Base-by-base conservation (phyloP, 2,113 vertebrate genomes). In the Peromyscus californicus region DNA sequence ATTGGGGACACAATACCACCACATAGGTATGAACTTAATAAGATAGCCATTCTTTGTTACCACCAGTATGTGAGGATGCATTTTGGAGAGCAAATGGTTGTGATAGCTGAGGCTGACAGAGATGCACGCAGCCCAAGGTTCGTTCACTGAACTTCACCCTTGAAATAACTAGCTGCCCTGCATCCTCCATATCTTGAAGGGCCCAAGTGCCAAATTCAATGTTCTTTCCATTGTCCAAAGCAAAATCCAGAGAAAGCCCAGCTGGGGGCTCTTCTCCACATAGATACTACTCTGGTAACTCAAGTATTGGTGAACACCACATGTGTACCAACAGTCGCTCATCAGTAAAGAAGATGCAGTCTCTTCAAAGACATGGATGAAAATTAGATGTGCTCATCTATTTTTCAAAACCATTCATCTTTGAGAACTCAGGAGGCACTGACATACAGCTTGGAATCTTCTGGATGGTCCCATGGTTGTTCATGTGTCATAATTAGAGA, bases 31-130 rank as follows among this genome's bases (percentile, higher is more conserved):
- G 45, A 70, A 5, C n/a, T 70, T 76, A 42, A 59, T 45, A 59
- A 92, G 86, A 65, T 36, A 57, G 82, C 26, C 65, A 57, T 29
- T 95, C 92, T 67, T 39, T 11, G 51, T 76, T 0, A 5, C 59
- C 29, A 54, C 79, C 85, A 79, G 3, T 70, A 16, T 90, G 79
- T 15, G 9, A 45, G 69, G 82, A 89, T 61, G 54, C 76, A 39
- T 45, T 26, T 22, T 0, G 1, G 57, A 93, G 80, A 74, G 26
- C 59, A 31, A 61, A 29, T 54, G 57, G n/a, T 45, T 93, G 74
- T 45, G 95, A 94, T 65, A 95, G 76, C 26, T 39, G 91, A 93
- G 51, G 82, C 82, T 92, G 92, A 75, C 51, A 69, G 74, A 70
- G n/a, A 76, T 19, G 39, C 70, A 21, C 42, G 61, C 19, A 36